Evolutionary conservation across 2,113 vertebrate species (phyloP).

Genomic region (Nannospalax galili): DNA sequence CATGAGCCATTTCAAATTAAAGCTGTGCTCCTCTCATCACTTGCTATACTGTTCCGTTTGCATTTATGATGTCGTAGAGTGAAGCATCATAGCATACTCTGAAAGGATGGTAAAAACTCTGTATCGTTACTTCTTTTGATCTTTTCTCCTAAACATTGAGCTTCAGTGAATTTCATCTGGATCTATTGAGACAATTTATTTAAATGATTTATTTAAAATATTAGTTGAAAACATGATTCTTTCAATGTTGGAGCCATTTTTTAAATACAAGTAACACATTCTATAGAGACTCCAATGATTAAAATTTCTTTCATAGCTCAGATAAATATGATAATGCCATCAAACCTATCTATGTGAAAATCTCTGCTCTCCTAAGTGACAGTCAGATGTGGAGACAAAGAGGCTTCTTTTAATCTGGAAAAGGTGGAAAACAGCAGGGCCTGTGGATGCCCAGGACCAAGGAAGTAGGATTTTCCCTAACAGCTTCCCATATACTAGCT

Average conservation of each 20-base stretch:
- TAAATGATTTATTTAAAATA: too few relatives aligned
- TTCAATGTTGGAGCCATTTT: conserved; percentile 11
- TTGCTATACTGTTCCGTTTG: background rate
- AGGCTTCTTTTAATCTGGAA: conserved; percentile 7
- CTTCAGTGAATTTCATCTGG: conserved; percentile 16
- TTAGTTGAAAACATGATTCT: background rate
- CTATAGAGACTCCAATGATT: conserved; percentile 9
- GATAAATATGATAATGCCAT: conserved; percentile 36
- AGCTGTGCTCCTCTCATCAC: background rate
- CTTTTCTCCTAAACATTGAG: background rate
- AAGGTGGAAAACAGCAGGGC: background rate
- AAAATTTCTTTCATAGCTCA: conserved; percentile 62
- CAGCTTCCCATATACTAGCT: background rate
- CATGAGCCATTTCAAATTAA: background rate
- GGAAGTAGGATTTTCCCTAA: background rate
- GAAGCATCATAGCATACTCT: background rate
- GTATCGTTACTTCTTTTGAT: background rate
- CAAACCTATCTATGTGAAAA: conserved; percentile 43
- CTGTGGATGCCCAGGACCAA: background rate
- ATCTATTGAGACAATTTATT: background rate
- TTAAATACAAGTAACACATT: conserved; percentile 44
- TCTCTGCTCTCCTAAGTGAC: conserved; percentile 57
- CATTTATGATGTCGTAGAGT: background rate
- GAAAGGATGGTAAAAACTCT: background rate
- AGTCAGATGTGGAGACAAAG: background rate